Conservation (phyloP, 2,113 vertebrate genomes). For the Eurystomus gularis region DNA sequence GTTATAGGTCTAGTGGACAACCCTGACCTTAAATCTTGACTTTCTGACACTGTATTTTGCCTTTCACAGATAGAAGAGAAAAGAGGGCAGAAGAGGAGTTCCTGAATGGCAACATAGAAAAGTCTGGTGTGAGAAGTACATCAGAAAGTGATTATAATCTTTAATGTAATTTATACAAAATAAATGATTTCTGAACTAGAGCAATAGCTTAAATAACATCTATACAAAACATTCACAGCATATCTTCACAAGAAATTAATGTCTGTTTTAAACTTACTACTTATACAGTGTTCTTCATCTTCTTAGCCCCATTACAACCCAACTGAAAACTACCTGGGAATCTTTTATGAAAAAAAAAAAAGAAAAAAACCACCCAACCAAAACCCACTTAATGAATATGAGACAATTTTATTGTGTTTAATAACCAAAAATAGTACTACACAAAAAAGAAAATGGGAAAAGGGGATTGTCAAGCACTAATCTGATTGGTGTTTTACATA, state of each 20-base stretch:
- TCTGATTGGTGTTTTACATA: not conserved
- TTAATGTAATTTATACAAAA: not conserved
- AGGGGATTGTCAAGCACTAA: not conserved
- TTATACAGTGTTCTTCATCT: not conserved
- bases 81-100: not conserved
- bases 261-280: not conserved
- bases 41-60: not conserved
- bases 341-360: not conserved
- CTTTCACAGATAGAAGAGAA: not conserved
- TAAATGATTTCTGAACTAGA: not conserved
- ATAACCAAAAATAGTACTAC: not conserved
- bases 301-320: not conserved
- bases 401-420: not conserved
- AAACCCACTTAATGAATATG: not conserved
- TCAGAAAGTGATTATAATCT: not conserved
- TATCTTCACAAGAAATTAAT: not conserved
- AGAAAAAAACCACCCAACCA: accelerated
- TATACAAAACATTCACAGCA: accelerated
- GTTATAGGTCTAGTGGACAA: no score
- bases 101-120: not conserved
- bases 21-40: no score
- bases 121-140: not conserved
- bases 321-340: not conserved
- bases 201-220: not conserved
- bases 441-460: not conserved